Evolutionary conservation across 2,113 vertebrate species (phyloP).

Genomic region (Illadopsis cleaveri): DNA sequence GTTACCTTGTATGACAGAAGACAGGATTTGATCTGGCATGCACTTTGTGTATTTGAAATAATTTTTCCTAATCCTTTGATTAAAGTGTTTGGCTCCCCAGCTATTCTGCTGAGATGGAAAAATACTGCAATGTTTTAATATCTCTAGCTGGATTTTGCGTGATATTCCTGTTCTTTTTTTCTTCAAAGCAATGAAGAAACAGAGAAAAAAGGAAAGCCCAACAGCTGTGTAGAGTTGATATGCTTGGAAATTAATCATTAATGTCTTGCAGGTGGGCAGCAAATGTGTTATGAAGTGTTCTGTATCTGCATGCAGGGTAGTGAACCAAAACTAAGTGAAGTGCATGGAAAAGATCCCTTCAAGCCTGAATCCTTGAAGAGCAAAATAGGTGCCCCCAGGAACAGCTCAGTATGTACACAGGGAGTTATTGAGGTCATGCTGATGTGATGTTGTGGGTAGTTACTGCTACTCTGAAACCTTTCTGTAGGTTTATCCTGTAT

Average conservation of each 20-base stretch:
- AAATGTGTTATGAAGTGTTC: background rate
- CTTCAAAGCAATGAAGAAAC: background rate
- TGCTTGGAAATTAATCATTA: background rate
- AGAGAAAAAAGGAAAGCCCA: background rate
- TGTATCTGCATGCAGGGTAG: background rate
- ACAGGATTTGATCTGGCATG: background rate
- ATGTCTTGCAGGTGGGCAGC: background rate
- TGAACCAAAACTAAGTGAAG: background rate
- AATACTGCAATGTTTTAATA: background rate
- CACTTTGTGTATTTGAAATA: background rate
- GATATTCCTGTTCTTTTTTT: background rate
- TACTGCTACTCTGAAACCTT: background rate
- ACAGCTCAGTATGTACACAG: background rate
- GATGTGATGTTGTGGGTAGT: background rate
- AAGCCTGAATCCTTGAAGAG: background rate
- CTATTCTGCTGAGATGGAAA: background rate
- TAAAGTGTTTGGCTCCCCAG: background rate
- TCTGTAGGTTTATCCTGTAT: background rate
- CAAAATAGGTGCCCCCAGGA: background rate
- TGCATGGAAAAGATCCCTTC: background rate
- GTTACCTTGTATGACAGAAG: background rate
- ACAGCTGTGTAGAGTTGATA: background rate
- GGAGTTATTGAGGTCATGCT: background rate
- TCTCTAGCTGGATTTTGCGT: background rate
- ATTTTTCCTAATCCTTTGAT: background rate